These are phyloP conservation scores for Cirrhinus molitorella DNA, from an alignment of 2,797 vertebrate species.

Conservation along the genomic window DNA sequence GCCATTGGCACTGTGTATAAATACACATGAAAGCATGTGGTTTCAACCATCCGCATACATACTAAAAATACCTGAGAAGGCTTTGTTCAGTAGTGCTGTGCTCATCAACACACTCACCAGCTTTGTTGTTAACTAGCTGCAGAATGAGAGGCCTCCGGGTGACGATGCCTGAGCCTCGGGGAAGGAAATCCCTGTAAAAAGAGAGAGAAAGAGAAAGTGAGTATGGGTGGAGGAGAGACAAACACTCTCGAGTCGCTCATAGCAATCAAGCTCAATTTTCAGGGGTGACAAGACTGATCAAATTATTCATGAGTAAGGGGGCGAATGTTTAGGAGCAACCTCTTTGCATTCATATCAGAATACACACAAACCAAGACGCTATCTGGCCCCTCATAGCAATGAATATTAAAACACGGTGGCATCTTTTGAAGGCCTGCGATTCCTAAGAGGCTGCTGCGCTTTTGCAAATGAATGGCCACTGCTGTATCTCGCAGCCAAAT, in stretches of 20 bases:
- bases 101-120: constrained; percentile 78
- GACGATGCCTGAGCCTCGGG: constrained; percentile 96
- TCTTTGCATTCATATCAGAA: constrained; percentile 46
- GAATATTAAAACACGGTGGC: constrained; percentile 28
- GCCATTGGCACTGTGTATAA: background rate
- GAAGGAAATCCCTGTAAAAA: constrained; percentile 91
- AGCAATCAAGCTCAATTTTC: constrained; percentile 61
- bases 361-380: constrained; percentile 26
- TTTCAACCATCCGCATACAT: background rate
- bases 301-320: constrained; percentile 59
- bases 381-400: constrained; percentile 44
- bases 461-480: background rate
- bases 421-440: background rate
- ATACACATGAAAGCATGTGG: background rate
- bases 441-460: background rate
- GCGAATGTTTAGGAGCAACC: constrained; percentile 57
- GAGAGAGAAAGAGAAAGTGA: constrained; percentile 37
- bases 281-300: constrained; percentile 48
- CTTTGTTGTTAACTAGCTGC: constrained; percentile 96
- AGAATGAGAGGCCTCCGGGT: constrained; percentile 95
- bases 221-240: background rate
- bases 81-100: background rate
- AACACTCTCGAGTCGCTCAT: constrained; percentile 57
- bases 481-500: background rate
- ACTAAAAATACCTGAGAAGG: background rate